Conservation (phyloP, 2,888 invertebrate species). For the Lumbricus terrestris region DNA sequence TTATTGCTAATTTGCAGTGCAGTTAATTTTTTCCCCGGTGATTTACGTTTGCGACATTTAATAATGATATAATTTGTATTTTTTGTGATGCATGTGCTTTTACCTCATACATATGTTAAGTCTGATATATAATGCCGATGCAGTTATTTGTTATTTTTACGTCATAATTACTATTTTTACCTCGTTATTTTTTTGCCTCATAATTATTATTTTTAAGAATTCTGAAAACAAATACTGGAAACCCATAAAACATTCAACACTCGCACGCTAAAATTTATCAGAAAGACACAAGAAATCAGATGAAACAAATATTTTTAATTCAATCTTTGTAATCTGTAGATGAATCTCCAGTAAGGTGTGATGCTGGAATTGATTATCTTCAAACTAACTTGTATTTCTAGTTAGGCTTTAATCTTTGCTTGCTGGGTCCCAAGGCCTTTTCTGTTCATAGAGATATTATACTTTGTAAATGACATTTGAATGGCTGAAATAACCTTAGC, state of each 20-base stretch:
- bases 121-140: too few species aligned
- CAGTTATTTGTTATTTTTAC: background rate
- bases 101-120: background rate
- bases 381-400: background rate
- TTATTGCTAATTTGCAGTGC: background rate
- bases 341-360: background rate
- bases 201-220: too few species aligned
- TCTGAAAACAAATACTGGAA: too few species aligned
- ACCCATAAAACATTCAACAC: too few species aligned
- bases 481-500: background rate
- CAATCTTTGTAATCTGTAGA: background rate
- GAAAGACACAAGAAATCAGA: background rate
- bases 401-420: background rate
- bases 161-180: background rate
- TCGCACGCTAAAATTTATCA: too few species aligned
- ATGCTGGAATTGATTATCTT: background rate
- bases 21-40: background rate
- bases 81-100: background rate
- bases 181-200: too few species aligned
- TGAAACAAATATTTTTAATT: background rate
- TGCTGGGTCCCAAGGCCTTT: background rate
- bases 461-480: background rate
- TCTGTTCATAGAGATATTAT: background rate
- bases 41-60: too few species aligned
- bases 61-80: background rate